These are phyloP conservation scores for Lanistes nyassanus DNA, from an alignment of 1,140 invertebrate genomes.

Conservation along the genomic window DNA sequence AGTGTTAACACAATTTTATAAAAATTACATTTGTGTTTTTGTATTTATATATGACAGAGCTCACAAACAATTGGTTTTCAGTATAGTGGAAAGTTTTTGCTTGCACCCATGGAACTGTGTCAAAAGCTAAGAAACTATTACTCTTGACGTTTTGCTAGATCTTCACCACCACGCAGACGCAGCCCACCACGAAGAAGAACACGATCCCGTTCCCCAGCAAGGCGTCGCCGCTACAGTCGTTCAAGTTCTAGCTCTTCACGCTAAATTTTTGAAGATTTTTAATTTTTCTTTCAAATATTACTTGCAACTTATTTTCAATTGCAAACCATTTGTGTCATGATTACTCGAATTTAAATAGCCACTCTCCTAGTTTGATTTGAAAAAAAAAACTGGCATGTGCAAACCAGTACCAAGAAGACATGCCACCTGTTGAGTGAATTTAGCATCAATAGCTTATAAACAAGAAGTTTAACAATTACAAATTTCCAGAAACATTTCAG, in stretches of 20 bases:
- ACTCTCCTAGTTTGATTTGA: too few relatives aligned
- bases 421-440: too few relatives aligned
- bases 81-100: background rate
- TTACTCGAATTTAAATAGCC: too few relatives aligned
- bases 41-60: background rate
- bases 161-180: constrained; percentile 71
- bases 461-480: too few relatives aligned
- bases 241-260: constrained; percentile 70
- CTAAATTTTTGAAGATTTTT: constrained; percentile 16
- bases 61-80: background rate
- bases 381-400: too few relatives aligned
- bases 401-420: too few relatives aligned
- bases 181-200: constrained; percentile 72
- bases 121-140: background rate
- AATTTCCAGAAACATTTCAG: too few relatives aligned
- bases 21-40: background rate
- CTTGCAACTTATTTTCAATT: too few relatives aligned
- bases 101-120: constrained; percentile 10
- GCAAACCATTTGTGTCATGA: too few relatives aligned
- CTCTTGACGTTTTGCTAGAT: constrained; percentile 18
- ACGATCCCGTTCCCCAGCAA: constrained; percentile 71
- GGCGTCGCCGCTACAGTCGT: constrained; percentile 81
- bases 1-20: background rate
- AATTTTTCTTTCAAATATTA: too few relatives aligned
- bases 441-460: too few relatives aligned